These are phyloP conservation scores for Pomatorhinus ruficollis DNA, from an alignment of 2,113 vertebrate species.

Conservation along the genomic window DNA sequence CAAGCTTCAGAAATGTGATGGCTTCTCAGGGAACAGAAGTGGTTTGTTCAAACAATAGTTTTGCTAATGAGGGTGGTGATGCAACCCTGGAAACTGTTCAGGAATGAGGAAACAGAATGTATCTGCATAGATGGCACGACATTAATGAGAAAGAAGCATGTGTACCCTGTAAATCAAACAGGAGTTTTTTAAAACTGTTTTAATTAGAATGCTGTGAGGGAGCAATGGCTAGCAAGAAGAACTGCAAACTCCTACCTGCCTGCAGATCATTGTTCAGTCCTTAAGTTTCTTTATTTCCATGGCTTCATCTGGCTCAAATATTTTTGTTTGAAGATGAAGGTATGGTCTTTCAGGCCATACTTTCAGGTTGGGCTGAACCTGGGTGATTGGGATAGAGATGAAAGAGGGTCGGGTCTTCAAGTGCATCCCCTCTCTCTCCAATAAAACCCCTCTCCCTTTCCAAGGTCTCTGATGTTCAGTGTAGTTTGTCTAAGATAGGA, in stretches of 20 bases:
- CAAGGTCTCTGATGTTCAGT: neutral
- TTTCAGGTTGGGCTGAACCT: neutral
- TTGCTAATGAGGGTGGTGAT: neutral
- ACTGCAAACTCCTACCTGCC: neutral
- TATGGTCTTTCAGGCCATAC: neutral
- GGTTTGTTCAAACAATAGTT: neutral
- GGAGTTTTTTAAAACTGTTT: neutral
- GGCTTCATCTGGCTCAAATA: neutral
- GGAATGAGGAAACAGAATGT: neutral
- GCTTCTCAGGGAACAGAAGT: neutral
- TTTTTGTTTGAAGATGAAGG: neutral
- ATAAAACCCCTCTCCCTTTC: neutral
- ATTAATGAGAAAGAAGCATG: neutral
- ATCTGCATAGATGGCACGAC: fast-evolving
- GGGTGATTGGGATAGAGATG: neutral
- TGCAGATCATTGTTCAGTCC: neutral
- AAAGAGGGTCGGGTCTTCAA: fast-evolving
- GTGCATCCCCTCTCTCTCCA: neutral
- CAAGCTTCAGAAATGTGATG: neutral
- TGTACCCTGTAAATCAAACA: neutral
- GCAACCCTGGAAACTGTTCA: neutral
- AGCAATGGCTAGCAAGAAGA: neutral
- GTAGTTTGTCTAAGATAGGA: neutral
- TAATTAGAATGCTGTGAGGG: neutral
- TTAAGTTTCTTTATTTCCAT: neutral